Evolutionary conservation across 2,888 invertebrate genomes (phyloP), one percentile per base, ranked within the genome.

Genomic region (Cartodere bifasciata): DNA sequence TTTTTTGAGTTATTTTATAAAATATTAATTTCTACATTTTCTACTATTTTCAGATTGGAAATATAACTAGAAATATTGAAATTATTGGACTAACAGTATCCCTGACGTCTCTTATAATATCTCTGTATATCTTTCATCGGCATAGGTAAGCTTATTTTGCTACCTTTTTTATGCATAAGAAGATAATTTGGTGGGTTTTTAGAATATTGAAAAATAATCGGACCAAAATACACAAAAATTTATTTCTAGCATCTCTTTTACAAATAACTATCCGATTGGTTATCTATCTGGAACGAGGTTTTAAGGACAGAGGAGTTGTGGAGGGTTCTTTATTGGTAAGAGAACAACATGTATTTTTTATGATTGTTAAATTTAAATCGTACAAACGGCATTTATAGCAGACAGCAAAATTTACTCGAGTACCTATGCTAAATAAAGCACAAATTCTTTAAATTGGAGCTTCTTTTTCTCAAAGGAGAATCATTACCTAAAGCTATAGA

Each of bases 191-290:
- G 22, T 38, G 26, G 35, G 12, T 42, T 56, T 59, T 4, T 60
- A 85, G 84, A 49, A 74, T 76, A 26, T 58, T 91, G 26, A 69
- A 77, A 35, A 90, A 88, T 53, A 79, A 77, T 48, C 69, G 88
- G 28, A 90, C 87, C 0, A 70, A 79, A 45, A 88, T 87, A 43
- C 92, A 85, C 60, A 82, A 79, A 58, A 83, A 84, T 56, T 67
- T 87, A 32, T 91, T 85, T 58, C 65, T 75, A 22, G 84, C 88
- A 2, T 84, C 88, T 68, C 67, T 82, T 32, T 64, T 80, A 36
- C 82, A 84, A 60, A 80, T 83, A 7, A 52, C 77, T 17, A 70
- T 83, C 26, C 65, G 85, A 23, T 63, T 86, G 32, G 72, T 72
- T 0, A 55, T 84, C 20, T 86, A 85, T 56, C 67, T 81, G 29